Percentiles rank a stretch among this genome's conserved stretches.
Evolutionary conservation across 2,888 invertebrate genomes (phyloP).

Genomic region (Patella caerulea): DNA sequence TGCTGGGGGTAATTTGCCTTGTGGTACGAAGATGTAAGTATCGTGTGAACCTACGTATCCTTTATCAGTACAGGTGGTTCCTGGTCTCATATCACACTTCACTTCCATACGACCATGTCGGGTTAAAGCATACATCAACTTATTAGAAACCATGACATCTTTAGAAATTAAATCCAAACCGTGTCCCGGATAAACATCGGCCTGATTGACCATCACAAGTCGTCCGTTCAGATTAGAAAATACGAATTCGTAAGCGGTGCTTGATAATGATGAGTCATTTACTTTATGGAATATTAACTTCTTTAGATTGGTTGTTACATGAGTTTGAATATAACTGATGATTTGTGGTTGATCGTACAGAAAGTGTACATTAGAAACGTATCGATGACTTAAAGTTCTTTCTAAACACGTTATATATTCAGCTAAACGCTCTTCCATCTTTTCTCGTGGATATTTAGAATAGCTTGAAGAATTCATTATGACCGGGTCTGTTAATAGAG

Average conservation of each 20-base stretch:
- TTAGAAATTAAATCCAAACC: slow-evolving; percentile 6
- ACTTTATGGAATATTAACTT: no score
- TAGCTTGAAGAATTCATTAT: no score
- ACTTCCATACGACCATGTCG: slow-evolving; percentile 4
- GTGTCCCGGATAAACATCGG: background rate
- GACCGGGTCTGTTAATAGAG: no score
- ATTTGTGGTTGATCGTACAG: slow-evolving; percentile 16
- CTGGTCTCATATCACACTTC: background rate
- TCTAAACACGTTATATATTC: slow-evolving; percentile 14
- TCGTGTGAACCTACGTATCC: slow-evolving; percentile 13
- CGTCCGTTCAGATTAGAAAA: slow-evolving; percentile 14
- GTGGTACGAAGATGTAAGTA: slow-evolving; percentile 15
- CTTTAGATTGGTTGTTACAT: background rate
- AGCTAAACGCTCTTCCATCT: background rate
- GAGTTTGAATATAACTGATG: background rate
- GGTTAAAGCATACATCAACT: slow-evolving; percentile 6
- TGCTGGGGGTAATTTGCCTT: background rate
- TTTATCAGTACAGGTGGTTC: background rate
- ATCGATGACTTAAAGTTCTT: background rate
- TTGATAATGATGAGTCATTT: no score
- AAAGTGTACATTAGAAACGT: slow-evolving; percentile 12
- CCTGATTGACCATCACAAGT: slow-evolving; percentile 16
- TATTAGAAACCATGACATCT: slow-evolving; percentile 13
- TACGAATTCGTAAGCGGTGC: slow-evolving; percentile 9
- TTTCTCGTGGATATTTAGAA: no score